Conservation (phyloP, 2,797 vertebrate species). For the Tragelaphus oryx region DNA sequence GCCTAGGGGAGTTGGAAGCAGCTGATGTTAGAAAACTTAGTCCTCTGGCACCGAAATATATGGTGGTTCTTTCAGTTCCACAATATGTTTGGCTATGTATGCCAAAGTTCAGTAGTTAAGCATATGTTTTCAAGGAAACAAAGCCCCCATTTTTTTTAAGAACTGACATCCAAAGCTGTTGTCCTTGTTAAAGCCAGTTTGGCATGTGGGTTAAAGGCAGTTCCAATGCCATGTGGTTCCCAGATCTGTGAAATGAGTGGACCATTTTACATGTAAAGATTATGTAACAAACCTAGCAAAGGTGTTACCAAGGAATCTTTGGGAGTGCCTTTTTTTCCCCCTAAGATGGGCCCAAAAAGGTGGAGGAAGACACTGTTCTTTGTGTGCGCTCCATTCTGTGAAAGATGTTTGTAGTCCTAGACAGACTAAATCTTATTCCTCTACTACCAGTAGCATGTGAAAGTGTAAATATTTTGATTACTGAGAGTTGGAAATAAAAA, state of each 20-base stretch:
- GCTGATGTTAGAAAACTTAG: constrained; percentile 22
- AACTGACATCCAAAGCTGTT: neutral
- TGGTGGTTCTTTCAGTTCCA: neutral
- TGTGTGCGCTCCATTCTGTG: constrained; percentile 27
- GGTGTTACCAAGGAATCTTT: constrained; percentile 53
- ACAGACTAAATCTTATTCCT: constrained; percentile 33
- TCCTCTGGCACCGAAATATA: neutral
- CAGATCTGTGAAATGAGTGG: constrained; percentile 32
- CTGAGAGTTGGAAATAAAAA: constrained; percentile 9
- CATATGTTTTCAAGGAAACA: constrained; percentile 24
- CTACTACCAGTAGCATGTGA: constrained; percentile 46
- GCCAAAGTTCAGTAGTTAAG: constrained; percentile 12
- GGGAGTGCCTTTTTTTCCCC: constrained; percentile 54
- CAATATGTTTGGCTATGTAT: constrained; percentile 9
- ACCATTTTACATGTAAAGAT: constrained; percentile 10
- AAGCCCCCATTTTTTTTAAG: neutral
- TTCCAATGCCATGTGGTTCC: constrained; percentile 27
- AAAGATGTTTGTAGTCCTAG: constrained; percentile 46
- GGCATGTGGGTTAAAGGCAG: neutral
- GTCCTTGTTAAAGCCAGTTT: constrained; percentile 15
- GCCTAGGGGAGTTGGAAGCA: neutral
- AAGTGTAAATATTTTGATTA: constrained; percentile 61
- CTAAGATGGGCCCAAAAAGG: constrained; percentile 29
- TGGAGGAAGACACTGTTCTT: constrained; percentile 10
- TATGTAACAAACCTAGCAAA: constrained; percentile 28